Conservation (phyloP, 2,797 vertebrate genomes). For the Garrulus glandarius region DNA sequence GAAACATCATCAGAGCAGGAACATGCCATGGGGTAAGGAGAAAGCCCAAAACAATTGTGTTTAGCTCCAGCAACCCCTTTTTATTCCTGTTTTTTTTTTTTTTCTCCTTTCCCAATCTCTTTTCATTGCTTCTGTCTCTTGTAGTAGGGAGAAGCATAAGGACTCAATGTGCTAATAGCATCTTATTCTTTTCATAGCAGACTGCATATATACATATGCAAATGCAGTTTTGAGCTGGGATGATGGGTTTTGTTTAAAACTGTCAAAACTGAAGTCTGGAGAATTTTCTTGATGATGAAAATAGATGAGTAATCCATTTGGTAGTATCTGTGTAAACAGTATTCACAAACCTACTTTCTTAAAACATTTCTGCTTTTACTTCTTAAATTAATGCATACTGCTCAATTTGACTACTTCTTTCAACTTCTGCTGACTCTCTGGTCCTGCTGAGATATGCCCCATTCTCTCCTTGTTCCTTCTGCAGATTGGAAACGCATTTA, state of each 20-base stretch:
- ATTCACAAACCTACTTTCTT: neutral
- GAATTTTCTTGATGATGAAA: constrained; percentile 6
- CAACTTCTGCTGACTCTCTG: neutral
- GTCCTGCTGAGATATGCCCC: neutral
- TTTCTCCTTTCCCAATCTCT: neutral
- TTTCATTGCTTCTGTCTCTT: neutral
- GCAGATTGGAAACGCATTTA: neutral
- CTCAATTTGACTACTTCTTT: constrained; percentile 8
- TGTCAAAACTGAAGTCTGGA: constrained; percentile 36
- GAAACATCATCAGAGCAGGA: neutral
- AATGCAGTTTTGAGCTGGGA: neutral
- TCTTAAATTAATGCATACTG: constrained; percentile 2
- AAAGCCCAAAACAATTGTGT: neutral
- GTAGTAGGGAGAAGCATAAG: neutral
- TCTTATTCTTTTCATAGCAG: neutral
- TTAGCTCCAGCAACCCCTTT: neutral
- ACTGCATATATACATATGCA: neutral
- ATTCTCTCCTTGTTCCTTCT: neutral
- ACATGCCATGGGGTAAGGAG: neutral
- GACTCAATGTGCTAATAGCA: neutral
- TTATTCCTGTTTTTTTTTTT: neutral
- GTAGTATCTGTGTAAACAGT: constrained; percentile 8
- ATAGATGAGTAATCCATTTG: constrained; percentile 29
- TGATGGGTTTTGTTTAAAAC: constrained; percentile 40
- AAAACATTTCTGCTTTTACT: neutral